Base-by-base conservation (phyloP, 2,797 vertebrate genomes). In the Scolopax rusticola region DNA sequence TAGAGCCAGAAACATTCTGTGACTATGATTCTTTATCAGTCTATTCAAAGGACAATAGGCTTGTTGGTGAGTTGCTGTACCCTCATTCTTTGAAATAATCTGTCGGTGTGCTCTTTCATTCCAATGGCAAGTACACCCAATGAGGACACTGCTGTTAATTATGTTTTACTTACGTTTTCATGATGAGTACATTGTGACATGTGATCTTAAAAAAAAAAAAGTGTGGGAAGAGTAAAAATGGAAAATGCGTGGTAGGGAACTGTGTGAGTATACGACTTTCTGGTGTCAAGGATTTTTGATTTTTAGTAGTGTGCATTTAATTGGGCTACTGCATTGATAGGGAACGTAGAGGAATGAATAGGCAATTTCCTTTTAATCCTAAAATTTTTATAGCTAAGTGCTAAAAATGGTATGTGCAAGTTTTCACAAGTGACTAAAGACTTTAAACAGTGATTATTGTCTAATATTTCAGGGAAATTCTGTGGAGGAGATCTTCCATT, bases 1-100 rank as follows among this genome's bases (percentile, higher is more conserved):
- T 98, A 76, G 99, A 99, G 88, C 92, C 97, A 19, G 98, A 98
- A 93, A 90, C 48, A 1, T 97, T 96, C 73, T 98, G 98, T 95
- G 93, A 94, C 54, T 97, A 92, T 23, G 98, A 97, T 90, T 97
- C 98, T 48, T 97, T 93, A 67, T 96, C 96, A 63, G 97, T 98
- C 60, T 93, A 95, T 90, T 97, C 84, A 87, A 94, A 89, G 71
- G 96, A 96, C 24, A 78, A 97, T 61, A 97, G 86, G 61, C 97
- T 97, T 15, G 47, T 98, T 41, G 98, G 98, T 99, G 95, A 98
- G 98, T 97, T 83, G 54, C 32, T 45, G 11, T 77, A 50, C 16
- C 36, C 21, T 73, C 47, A 15, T 30, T 81, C 53, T 85, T 45
- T 65, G n/a, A 77, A 75, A 76, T 50, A 54, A 61, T 23, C 24